Conservation (phyloP, 1,140 invertebrate genomes). For the Trichonephila inaurata region DNA sequence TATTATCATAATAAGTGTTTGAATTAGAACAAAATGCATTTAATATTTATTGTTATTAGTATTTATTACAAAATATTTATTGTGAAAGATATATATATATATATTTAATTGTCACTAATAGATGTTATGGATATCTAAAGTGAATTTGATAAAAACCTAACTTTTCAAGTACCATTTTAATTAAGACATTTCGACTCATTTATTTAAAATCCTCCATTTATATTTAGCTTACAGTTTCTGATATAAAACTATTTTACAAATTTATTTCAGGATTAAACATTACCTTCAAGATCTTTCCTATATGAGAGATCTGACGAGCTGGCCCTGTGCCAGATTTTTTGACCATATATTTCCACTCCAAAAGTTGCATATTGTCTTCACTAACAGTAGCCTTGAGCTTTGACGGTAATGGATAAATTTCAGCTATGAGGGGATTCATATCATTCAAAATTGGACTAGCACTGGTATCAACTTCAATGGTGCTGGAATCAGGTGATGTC, state of each 20-base stretch:
- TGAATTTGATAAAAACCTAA: too few relatives aligned
- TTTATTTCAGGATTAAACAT: not conserved
- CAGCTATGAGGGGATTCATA: slow-evolving; percentile 71
- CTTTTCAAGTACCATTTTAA: too few relatives aligned
- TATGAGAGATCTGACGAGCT: slow-evolving; percentile 61
- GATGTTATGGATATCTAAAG: too few relatives aligned
- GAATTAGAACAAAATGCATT: too few relatives aligned
- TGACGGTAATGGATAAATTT: slow-evolving; percentile 88
- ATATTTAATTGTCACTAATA: too few relatives aligned
- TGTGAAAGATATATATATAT: too few relatives aligned
- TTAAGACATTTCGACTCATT: too few relatives aligned
- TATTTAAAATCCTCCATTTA: too few relatives aligned
- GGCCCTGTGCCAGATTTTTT: slow-evolving; percentile 79
- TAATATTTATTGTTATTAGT: too few relatives aligned
- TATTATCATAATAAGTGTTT: too few relatives aligned
- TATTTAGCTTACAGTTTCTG: too few relatives aligned
- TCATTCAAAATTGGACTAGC: slow-evolving; percentile 77
- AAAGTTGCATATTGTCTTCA: slow-evolving; percentile 93
- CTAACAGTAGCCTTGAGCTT: slow-evolving; percentile 93
- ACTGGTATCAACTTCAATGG: slow-evolving; percentile 77
- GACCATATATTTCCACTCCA: slow-evolving; percentile 93
- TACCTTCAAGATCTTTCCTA: slow-evolving; percentile 75
- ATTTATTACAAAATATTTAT: too few relatives aligned
- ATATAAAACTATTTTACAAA: not conserved
- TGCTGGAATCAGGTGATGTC: slow-evolving; percentile 71